phyloP scores from a whole-genome alignment of 1,140 invertebrate genomes.

The Drosophila burlai region DNA sequence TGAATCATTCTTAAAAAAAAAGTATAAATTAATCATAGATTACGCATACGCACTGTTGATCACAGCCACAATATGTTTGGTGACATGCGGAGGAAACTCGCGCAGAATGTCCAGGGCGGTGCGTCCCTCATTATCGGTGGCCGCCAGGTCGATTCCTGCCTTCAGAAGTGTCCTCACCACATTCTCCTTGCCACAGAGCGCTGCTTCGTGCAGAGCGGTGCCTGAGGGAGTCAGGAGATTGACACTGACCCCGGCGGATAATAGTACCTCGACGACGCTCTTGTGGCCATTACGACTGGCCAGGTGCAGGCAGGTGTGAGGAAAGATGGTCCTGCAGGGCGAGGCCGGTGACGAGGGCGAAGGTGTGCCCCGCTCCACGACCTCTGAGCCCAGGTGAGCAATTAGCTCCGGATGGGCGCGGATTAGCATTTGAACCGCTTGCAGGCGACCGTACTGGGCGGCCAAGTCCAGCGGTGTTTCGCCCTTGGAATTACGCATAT shows the following conservation, averaged over 20 bases:
- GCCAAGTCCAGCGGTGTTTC: slow-evolving; percentile 98
- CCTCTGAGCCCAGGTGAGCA: slow-evolving; percentile 88
- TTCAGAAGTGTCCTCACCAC: slow-evolving; percentile 94
- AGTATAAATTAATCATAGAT: neutral
- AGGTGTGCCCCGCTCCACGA: slow-evolving; percentile 53
- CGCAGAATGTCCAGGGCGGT: slow-evolving; percentile 95
- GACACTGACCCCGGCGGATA: slow-evolving; percentile 94
- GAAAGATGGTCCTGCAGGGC: slow-evolving; percentile 86
- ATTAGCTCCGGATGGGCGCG: slow-evolving; percentile 92
- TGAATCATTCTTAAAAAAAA: neutral
- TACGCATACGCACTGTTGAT: slow-evolving; percentile 91
- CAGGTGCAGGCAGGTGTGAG: slow-evolving; percentile 96
- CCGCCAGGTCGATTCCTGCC: slow-evolving; percentile 92
- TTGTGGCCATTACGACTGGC: slow-evolving; percentile 96
- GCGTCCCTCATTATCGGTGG: slow-evolving; percentile 91
- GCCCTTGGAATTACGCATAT: slow-evolving; percentile 93
- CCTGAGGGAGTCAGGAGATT: slow-evolving; percentile 95
- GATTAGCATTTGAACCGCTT: slow-evolving; percentile 95
- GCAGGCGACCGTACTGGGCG: slow-evolving; percentile 94
- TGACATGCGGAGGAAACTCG: slow-evolving; percentile 95
- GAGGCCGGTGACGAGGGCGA: slow-evolving; percentile 73
- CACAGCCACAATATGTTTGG: slow-evolving; percentile 92
- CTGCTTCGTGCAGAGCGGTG: slow-evolving; percentile 97
- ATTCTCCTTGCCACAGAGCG: slow-evolving; percentile 96
- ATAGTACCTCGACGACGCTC: slow-evolving; percentile 92